Evolutionary conservation across 1,140 invertebrate genomes (phyloP).

Genomic region (Heliconius hermathena): DNA sequence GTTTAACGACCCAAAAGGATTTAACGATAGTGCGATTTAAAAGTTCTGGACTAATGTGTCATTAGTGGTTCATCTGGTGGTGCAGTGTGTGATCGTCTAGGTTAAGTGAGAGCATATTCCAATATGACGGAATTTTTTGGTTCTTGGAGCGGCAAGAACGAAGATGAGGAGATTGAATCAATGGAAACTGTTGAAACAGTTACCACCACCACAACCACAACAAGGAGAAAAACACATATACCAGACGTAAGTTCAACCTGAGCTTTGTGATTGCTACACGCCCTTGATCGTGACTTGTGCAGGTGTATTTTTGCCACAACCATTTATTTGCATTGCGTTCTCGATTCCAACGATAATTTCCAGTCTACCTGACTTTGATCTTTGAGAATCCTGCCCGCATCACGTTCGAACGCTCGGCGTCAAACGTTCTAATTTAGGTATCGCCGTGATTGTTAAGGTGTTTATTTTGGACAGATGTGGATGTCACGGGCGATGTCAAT

Average conservation of each 20-base stretch:
- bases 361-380: constrained; percentile 54
- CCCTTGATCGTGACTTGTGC: constrained; percentile 62
- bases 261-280: constrained; percentile 27
- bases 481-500: constrained; percentile 71
- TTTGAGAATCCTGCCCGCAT: constrained; percentile 46
- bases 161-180: constrained; percentile 54
- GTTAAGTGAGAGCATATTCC: constrained; percentile 20
- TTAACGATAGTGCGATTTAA: constrained; percentile 46
- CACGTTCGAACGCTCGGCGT: constrained; percentile 36
- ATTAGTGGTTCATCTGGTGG: constrained; percentile 26
- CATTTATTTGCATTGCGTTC: constrained; percentile 56
- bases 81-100: constrained; percentile 56
- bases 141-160: constrained; percentile 59
- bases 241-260: constrained; percentile 55
- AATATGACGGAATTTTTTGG: constrained; percentile 75
- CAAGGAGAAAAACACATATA: constrained; percentile 45
- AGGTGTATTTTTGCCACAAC: constrained; percentile 62
- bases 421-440: constrained; percentile 46
- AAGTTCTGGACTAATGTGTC: constrained; percentile 40
- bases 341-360: constrained; percentile 53
- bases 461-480: constrained; percentile 67
- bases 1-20: constrained; percentile 42
- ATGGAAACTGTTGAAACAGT: constrained; percentile 64
- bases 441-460: constrained; percentile 61
- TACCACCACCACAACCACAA: constrained; percentile 69